A percentile compares a stretch with the other conserved stretches of the same genome.
Conservation (phyloP, 2,888 invertebrate species). For the Volucella inflata region DNA sequence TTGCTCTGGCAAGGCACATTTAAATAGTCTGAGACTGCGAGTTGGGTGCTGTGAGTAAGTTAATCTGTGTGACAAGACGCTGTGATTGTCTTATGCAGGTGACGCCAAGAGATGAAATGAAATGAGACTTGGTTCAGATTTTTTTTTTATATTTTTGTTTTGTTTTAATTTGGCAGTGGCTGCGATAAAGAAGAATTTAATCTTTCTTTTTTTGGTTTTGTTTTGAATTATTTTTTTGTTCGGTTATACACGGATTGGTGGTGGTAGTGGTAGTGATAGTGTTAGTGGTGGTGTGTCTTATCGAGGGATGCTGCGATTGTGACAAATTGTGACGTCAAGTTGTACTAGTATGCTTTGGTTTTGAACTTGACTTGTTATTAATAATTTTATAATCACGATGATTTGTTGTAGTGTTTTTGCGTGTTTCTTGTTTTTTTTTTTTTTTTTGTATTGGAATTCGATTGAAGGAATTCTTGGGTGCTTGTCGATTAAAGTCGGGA, state of each 20-base stretch:
- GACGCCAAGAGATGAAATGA: slow-evolving; percentile 59
- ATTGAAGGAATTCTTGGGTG: slow-evolving; percentile 35
- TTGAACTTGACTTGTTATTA: slow-evolving; percentile 71
- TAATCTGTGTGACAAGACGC: slow-evolving; percentile 64
- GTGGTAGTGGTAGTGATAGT: too few species aligned
- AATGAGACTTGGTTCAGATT: slow-evolving; percentile 62
- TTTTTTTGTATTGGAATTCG: slow-evolving; percentile 23
- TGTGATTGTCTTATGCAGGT: slow-evolving; percentile 66
- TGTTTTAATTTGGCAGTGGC: slow-evolving; percentile 50
- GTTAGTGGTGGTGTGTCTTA: too few species aligned
- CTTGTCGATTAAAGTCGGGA: slow-evolving; percentile 17
- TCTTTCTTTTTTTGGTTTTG: slow-evolving; percentile 27
- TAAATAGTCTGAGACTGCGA: slow-evolving; percentile 77
- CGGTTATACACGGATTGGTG: slow-evolving; percentile 25
- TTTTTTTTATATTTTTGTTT: slow-evolving; percentile 18
- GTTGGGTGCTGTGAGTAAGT: slow-evolving; percentile 65
- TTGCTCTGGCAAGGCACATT: slow-evolving; percentile 78
- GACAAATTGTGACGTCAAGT: slow-evolving; percentile 51
- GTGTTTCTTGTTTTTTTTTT: slow-evolving; percentile 1
- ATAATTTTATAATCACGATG: slow-evolving; percentile 57
- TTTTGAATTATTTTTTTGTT: slow-evolving; percentile 26
- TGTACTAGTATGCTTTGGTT: slow-evolving; percentile 43
- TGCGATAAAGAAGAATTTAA: slow-evolving; percentile 42
- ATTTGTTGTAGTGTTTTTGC: background rate
- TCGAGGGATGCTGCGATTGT: background rate